These are phyloP conservation scores for Dasysyrphus albostriatus DNA, from an alignment of 2,888 invertebrate species.

Conservation along the genomic window DNA sequence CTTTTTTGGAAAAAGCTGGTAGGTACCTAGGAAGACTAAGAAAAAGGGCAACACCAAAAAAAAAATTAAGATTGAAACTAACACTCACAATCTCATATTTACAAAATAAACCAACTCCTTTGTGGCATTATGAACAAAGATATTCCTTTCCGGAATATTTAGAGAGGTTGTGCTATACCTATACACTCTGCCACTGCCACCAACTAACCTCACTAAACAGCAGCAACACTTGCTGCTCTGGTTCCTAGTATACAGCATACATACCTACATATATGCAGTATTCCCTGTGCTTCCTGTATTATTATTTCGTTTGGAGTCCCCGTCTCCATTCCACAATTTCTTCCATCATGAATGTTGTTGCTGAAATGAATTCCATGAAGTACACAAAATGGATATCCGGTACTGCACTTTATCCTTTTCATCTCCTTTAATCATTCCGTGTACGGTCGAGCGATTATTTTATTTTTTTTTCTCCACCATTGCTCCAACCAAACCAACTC, in stretches of 20 bases:
- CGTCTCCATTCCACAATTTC: neutral
- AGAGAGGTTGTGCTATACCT: constrained; percentile 9
- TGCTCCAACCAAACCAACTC: neutral
- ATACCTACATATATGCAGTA: neutral
- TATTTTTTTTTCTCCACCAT: constrained; percentile 38
- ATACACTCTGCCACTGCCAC: neutral
- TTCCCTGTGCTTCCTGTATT: constrained; percentile 56
- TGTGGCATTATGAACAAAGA: constrained; percentile 68
- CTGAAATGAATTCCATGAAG: constrained; percentile 64
- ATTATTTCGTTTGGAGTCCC: constrained; percentile 38
- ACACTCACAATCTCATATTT: constrained; percentile 16
- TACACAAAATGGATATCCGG: constrained; percentile 70
- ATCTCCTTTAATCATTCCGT: constrained; percentile 67
- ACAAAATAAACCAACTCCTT: constrained; percentile 62
- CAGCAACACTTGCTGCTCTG: constrained; percentile 51
- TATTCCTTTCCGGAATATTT: constrained; percentile 61
- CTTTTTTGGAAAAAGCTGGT: constrained; percentile 4
- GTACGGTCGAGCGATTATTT: constrained; percentile 70
- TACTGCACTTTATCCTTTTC: constrained; percentile 71
- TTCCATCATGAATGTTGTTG: constrained; percentile 36
- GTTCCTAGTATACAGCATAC: neutral
- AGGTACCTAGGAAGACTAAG: neutral
- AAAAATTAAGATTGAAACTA: neutral
- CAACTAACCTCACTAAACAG: constrained; percentile 28
- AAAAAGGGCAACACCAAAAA: neutral